These are phyloP conservation scores for Cromileptes altivelis DNA, from an alignment of 2,113 vertebrate species.

Conservation along the genomic window DNA sequence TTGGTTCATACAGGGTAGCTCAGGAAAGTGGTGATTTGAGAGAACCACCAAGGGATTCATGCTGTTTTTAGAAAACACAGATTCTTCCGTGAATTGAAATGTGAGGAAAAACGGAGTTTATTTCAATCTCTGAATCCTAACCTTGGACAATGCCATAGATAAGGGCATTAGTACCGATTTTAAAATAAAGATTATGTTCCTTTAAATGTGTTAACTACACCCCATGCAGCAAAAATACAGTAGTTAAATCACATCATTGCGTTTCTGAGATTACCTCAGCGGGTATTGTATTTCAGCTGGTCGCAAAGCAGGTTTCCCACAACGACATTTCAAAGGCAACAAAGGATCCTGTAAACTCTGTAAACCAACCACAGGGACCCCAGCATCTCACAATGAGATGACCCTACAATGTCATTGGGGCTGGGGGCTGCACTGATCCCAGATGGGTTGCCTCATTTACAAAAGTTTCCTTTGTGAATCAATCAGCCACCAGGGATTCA, in stretches of 20 bases:
- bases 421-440: conserved; percentile 62
- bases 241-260: conserved; percentile 37
- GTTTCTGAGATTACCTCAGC: conserved; percentile 60
- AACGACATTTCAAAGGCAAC: conserved; percentile 61
- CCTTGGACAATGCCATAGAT: not conserved
- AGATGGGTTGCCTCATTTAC: conserved; percentile 75
- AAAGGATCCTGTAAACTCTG: conserved; percentile 71
- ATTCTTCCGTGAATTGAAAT: conserved; percentile 73
- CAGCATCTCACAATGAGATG: conserved; percentile 63
- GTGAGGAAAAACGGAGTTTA: conserved; percentile 34
- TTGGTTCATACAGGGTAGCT: conserved; percentile 45
- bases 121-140: conserved; percentile 34
- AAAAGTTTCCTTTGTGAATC: conserved; percentile 80
- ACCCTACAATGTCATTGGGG: conserved; percentile 51
- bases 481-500: conserved; percentile 56
- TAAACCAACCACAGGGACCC: conserved; percentile 74
- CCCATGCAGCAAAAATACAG: conserved; percentile 29
- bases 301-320: conserved; percentile 72
- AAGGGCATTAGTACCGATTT: not conserved
- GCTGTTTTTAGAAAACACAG: conserved; percentile 64
- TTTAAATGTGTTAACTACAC: conserved; percentile 1
- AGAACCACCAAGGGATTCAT: conserved; percentile 50
- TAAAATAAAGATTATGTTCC: not conserved
- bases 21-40: conserved; percentile 44
- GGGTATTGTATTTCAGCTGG: conserved; percentile 58